Conservation (phyloP, 2,888 invertebrate genomes). For the Drosophila antonietae region DNA sequence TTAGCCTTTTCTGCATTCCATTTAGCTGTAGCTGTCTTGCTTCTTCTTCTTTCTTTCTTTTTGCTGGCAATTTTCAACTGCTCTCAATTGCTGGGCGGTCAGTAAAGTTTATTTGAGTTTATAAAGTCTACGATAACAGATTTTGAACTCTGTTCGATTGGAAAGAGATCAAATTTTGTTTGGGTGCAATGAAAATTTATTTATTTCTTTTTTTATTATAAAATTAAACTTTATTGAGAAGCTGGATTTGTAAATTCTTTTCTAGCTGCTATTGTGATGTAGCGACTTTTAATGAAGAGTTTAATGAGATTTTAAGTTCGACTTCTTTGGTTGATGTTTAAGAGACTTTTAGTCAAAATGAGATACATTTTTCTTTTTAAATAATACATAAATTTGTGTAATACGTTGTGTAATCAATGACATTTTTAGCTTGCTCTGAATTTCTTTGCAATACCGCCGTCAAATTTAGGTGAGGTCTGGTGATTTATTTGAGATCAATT, state of each 20-base stretch:
- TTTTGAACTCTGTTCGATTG: neutral
- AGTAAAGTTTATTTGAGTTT: constrained; percentile 20
- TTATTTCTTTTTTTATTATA: neutral
- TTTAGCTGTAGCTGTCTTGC: constrained; percentile 18
- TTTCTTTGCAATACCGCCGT: too few relatives aligned
- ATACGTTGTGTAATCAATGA: too few relatives aligned
- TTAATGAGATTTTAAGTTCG: neutral
- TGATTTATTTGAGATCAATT: too few relatives aligned
- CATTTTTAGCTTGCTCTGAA: too few relatives aligned
- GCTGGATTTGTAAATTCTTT: neutral
- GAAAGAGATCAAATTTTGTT: neutral
- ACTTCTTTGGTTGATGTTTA: neutral
- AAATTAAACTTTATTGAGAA: neutral
- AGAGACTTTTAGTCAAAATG: neutral
- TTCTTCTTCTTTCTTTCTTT: constrained; percentile 14
- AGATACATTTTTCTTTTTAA: accelerated
- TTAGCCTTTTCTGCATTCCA: constrained; percentile 24
- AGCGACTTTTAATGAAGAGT: neutral
- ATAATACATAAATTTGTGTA: too few relatives aligned
- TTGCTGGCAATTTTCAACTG: constrained; percentile 6
- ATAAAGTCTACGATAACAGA: neutral
- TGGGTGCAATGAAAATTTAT: neutral
- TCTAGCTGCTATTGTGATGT: neutral
- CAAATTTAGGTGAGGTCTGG: too few relatives aligned
- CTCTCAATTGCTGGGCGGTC: constrained; percentile 27